These are phyloP conservation scores for Gadus macrocephalus DNA, from an alignment of 2,113 vertebrate species.

Conservation along the genomic window DNA sequence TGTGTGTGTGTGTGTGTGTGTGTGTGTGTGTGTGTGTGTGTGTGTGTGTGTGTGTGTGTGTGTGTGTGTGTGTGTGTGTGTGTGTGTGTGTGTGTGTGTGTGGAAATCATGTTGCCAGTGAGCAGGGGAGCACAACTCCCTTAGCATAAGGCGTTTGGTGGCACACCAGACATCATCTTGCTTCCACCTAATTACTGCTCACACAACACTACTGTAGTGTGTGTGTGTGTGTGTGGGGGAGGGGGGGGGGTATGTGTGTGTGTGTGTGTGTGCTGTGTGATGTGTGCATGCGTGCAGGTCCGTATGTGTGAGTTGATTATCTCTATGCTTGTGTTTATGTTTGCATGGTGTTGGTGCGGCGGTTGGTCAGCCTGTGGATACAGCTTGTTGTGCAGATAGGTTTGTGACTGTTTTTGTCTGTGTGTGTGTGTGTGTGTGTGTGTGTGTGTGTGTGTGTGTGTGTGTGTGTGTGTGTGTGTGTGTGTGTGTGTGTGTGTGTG, in stretches of 20 bases:
- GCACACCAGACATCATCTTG: slow-evolving; percentile 40
- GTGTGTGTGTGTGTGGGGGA: neutral
- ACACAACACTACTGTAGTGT: slow-evolving; percentile 31
- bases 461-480: neutral
- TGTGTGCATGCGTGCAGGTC: neutral
- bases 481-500: no score
- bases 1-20: slow-evolving; percentile 16
- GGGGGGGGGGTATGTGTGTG: neutral
- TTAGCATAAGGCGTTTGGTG: slow-evolving; percentile 51
- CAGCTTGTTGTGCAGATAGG: neutral
- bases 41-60: slow-evolving; percentile 21
- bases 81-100: neutral
- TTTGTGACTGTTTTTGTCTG: neutral
- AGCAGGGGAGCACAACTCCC: slow-evolving; percentile 35
- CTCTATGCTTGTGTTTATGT: no score
- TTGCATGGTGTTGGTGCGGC: no score
- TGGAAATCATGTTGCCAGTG: slow-evolving; percentile 30
- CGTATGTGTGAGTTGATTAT: neutral
- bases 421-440: slow-evolving; percentile 5
- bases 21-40: slow-evolving; percentile 22
- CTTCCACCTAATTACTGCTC: slow-evolving; percentile 54
- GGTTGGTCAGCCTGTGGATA: neutral
- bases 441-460: slow-evolving; percentile 7
- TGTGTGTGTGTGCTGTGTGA: neutral
- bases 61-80: slow-evolving; percentile 4